Evolutionary conservation across 2,888 invertebrate species (phyloP), one percentile per base, ranked within the genome.

Genomic region (Mesorhabditis sp.): DNA sequence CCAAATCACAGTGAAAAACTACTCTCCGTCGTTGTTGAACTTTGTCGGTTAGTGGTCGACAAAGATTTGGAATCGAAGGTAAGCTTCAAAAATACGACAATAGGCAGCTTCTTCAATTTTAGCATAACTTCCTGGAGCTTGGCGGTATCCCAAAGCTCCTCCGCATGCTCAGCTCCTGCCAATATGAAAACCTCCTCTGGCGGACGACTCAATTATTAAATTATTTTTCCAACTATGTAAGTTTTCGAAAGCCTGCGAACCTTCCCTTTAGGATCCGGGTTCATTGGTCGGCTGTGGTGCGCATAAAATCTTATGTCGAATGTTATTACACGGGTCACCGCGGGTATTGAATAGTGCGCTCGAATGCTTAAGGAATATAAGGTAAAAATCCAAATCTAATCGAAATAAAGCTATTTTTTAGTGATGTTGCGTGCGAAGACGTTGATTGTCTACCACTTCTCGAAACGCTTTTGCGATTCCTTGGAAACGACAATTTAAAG

Each of bases 11-110:
- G 77, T 50, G 82, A 83, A 66, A 83, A 83, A 66, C 73, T 83
- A 6, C 74, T 83, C 28, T 72, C 79, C n/a, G 77, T 83, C n/a
- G 76, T 81, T 6, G 80, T 83, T 1, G 83, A 83, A 67, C 72
- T 81, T 44, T 68, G 82, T 6, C 69, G 76, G 10, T 70, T 80
- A 15, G 65, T 83, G 10, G 78, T 80, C 45, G 76, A 81, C 15
- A 77, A 76, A 67, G 74, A 74, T 65, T 72, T 66, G 42, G 83
- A 82, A 0, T 82, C 82, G 62, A 75, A 74, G 61, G 74, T 72
- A n/a, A 70, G 72, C 15, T 43, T 7, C 0, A 45, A 2, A 64
- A 4, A 63, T 41, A 6, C 58, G n/a, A 42, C 4, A 28, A 28
- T 28, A 28, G 28, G 28, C 28, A 28, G 28, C 28, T 28, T 28